These are phyloP conservation scores for Drosophila merina DNA, from an alignment of 2,888 invertebrate species.

Conservation along the genomic window DNA sequence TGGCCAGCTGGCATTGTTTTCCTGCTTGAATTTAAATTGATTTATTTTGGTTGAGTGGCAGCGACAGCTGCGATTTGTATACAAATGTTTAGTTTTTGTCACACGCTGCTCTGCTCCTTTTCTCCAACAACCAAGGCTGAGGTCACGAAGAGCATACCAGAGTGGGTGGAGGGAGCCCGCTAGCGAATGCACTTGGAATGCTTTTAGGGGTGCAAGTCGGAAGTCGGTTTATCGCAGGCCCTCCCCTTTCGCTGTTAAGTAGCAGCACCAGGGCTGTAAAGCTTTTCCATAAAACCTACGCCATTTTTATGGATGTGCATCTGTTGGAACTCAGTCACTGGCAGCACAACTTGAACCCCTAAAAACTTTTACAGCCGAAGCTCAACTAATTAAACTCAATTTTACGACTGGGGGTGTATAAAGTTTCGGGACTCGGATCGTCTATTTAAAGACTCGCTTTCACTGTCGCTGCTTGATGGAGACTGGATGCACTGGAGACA, in stretches of 20 bases:
- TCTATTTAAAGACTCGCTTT: conserved; percentile 16
- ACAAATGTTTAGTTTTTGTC: conserved; percentile 50
- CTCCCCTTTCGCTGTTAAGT: conserved; percentile 4
- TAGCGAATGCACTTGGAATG: conserved; percentile 22
- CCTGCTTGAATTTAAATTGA: conserved; percentile 21
- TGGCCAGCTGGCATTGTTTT: conserved; percentile 25
- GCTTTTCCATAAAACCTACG: conserved; percentile 21
- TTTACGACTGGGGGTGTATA: conserved; percentile 19
- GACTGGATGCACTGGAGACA: neutral
- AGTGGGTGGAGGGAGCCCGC: neutral
- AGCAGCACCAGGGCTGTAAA: neutral
- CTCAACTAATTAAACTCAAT: conserved; percentile 27
- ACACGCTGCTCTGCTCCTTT: conserved; percentile 32
- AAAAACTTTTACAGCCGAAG: conserved; percentile 24
- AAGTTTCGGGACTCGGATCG: neutral
- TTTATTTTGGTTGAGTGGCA: conserved; percentile 42
- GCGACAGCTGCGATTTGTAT: conserved; percentile 41
- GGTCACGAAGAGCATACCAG: neutral
- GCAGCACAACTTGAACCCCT: conserved; percentile 16
- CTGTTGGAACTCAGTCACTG: conserved; percentile 4
- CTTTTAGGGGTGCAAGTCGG: conserved; percentile 15
- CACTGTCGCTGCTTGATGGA: neutral
- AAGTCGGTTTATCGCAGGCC: conserved; percentile 1
- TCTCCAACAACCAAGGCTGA: conserved; percentile 2
- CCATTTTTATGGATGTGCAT: conserved; percentile 15